A percentile compares a stretch with the other conserved stretches of the same genome.
Evolutionary conservation across 2,797 vertebrate species (phyloP).

Genomic region (Strix occidentalis): DNA sequence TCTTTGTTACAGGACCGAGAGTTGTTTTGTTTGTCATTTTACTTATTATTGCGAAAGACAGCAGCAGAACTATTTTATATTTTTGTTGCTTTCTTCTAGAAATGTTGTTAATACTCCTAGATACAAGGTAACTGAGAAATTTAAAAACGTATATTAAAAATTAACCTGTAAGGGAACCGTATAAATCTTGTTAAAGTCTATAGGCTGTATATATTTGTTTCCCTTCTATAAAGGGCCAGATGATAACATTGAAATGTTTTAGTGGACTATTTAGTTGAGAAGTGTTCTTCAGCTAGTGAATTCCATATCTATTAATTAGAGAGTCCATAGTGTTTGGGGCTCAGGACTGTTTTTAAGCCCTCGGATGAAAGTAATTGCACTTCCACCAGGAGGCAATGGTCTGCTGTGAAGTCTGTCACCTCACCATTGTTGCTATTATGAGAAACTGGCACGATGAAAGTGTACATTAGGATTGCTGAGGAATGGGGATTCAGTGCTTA

Average conservation of each 20-base stretch:
- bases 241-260: not conserved
- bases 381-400: not conserved
- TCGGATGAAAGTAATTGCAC: not conserved
- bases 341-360: not conserved
- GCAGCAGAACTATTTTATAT: not conserved
- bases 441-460: not conserved
- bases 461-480: not conserved
- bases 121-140: not conserved
- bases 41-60: not conserved
- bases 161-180: not conserved
- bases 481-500: not conserved
- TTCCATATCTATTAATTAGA: not conserved
- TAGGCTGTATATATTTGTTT: not conserved
- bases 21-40: not conserved
- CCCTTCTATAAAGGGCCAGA: not conserved
- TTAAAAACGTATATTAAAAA: not conserved
- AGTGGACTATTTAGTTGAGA: not conserved
- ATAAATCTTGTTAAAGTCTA: not conserved
- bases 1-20: fast-evolving
- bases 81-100: not conserved
- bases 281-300: not conserved
- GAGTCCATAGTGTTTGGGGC: not conserved
- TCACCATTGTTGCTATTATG: not conserved
- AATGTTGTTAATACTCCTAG: not conserved
- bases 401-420: not conserved